Evolutionary conservation across 2,113 vertebrate genomes (phyloP).

Genomic region (Phyllopteryx taeniolatus): DNA sequence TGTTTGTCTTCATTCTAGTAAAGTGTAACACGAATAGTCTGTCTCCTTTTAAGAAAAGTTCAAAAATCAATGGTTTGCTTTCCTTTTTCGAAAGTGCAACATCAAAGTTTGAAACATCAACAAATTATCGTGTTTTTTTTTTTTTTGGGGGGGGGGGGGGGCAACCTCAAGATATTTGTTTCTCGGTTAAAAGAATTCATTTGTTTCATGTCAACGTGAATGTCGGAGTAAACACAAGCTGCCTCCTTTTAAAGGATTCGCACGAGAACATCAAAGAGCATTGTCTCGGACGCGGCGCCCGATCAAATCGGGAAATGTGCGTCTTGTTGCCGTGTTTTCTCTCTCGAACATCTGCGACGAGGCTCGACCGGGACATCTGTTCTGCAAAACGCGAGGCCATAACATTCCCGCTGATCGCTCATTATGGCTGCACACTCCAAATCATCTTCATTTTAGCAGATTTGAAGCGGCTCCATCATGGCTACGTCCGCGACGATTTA

Average conservation of each 20-base stretch:
- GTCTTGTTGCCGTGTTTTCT: slow-evolving; percentile 44
- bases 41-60: background rate
- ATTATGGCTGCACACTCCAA: slow-evolving; percentile 13
- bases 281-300: slow-evolving; percentile 21
- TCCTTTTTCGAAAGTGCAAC: background rate
- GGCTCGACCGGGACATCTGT: slow-evolving; percentile 54
- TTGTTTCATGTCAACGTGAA: background rate
- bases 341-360: slow-evolving; percentile 59
- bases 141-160: background rate
- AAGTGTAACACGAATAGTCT: background rate
- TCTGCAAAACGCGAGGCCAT: slow-evolving; percentile 24
- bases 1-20: background rate
- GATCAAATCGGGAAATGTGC: slow-evolving; percentile 35
- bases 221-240: background rate
- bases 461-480: background rate
- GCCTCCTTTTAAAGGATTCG: background rate
- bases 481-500: background rate
- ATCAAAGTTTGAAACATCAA: background rate
- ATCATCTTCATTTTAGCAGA: background rate
- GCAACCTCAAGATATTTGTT: background rate
- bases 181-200: background rate
- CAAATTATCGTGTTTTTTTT: too few species aligned
- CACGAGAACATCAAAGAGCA: slow-evolving; percentile 19
- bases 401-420: slow-evolving; percentile 39
- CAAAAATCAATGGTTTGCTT: background rate